phyloP scores from a whole-genome alignment of 2,888 invertebrate species.

The Microdon myrmicae region DNA sequence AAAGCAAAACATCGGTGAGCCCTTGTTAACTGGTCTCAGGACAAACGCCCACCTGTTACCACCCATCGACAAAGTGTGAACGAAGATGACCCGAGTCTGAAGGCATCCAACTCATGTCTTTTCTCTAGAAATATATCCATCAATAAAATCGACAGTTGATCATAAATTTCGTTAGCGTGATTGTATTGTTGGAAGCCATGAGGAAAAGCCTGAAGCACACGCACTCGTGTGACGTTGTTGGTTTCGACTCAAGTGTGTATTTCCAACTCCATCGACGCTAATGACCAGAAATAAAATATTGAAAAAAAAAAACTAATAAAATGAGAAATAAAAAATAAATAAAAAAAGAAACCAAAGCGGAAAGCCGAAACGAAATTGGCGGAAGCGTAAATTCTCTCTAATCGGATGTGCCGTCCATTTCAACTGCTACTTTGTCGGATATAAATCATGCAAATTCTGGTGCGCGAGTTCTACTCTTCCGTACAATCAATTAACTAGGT shows the following conservation, averaged over 20 bases:
- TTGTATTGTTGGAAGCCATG: constrained; percentile 32
- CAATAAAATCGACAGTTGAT: constrained; percentile 47
- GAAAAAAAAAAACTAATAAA: too few relatives aligned
- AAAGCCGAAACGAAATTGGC: constrained; percentile 8
- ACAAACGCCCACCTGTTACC: constrained; percentile 35
- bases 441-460: constrained; percentile 42
- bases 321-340: background rate
- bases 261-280: too few relatives aligned
- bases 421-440: background rate
- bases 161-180: constrained; percentile 45
- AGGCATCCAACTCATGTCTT: constrained; percentile 29
- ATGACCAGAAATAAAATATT: too few relatives aligned
- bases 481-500: constrained; percentile 38
- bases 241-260: constrained; percentile 2
- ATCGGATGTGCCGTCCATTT: constrained; percentile 23
- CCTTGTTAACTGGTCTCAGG: constrained; percentile 25
- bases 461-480: background rate
- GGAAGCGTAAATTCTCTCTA: constrained; percentile 10
- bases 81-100: constrained; percentile 1
- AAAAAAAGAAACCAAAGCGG: background rate
- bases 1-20: constrained; percentile 2
- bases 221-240: constrained; percentile 7
- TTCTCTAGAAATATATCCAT: constrained; percentile 35
- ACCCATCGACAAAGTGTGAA: constrained; percentile 28
- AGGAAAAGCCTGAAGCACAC: constrained; percentile 33